Conservation (phyloP, 2,888 invertebrate species). For the Diaprepes abbreviatus region DNA sequence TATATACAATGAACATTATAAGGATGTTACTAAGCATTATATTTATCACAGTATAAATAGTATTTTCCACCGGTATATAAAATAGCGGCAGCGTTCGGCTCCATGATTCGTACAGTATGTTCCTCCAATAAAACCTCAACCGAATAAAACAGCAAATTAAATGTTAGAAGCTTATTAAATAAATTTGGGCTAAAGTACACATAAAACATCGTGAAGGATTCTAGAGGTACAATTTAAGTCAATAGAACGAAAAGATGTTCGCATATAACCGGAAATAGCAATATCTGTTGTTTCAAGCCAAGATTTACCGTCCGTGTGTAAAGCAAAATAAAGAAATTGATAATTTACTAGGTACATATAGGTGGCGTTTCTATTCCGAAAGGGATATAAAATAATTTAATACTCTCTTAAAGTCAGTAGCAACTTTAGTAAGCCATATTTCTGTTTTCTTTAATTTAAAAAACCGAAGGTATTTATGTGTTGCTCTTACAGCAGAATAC, state of each 20-base stretch:
- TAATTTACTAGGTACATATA: slow-evolving; percentile 40
- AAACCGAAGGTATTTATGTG: neutral
- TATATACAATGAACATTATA: too few relatives aligned
- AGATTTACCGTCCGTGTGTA: slow-evolving; percentile 40
- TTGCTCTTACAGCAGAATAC: too few relatives aligned
- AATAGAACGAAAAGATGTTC: slow-evolving; percentile 43
- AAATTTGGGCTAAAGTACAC: slow-evolving; percentile 33
- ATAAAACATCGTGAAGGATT: slow-evolving; percentile 38
- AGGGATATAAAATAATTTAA: slow-evolving; percentile 19
- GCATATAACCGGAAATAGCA: slow-evolving; percentile 44
- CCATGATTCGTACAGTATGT: too few relatives aligned
- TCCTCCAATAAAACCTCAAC: neutral
- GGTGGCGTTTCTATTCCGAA: neutral
- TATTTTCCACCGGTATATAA: too few relatives aligned
- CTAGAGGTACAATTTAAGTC: slow-evolving; percentile 43
- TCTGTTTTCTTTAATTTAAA: neutral
- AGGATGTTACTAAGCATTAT: too few relatives aligned
- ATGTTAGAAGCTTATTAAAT: slow-evolving; percentile 27
- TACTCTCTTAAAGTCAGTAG: neutral
- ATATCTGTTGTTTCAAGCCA: slow-evolving; percentile 42
- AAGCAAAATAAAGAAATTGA: slow-evolving; percentile 39
- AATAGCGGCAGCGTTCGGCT: too few relatives aligned
- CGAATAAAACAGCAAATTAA: slow-evolving; percentile 1
- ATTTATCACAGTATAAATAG: too few relatives aligned
- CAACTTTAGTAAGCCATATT: neutral